Conservation (phyloP, 2,888 invertebrate species). For the Cryptocephalus moraei region DNA sequence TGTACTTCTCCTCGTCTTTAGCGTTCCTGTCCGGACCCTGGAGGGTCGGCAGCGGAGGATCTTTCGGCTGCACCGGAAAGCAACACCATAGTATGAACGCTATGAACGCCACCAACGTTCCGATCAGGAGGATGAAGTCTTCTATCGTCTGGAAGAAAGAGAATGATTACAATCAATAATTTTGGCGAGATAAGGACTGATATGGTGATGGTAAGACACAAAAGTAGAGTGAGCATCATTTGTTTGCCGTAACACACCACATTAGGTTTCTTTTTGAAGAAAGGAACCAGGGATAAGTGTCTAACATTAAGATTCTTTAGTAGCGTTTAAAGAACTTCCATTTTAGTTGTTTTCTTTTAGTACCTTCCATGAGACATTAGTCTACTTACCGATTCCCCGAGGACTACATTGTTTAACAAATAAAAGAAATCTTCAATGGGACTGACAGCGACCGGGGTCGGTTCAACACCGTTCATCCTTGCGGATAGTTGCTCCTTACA, state of each 20-base stretch:
- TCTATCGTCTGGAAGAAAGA: slow-evolving; percentile 44
- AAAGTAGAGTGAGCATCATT: no score
- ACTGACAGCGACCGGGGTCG: slow-evolving; percentile 5
- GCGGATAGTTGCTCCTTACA: not conserved
- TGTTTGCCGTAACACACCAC: no score
- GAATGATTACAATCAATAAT: not conserved
- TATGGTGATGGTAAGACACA: not conserved
- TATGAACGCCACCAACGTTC: slow-evolving; percentile 51
- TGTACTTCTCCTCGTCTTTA: slow-evolving; percentile 31
- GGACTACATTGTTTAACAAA: slow-evolving; percentile 47
- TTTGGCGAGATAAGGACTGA: not conserved
- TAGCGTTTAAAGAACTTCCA: no score
- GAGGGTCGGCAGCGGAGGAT: slow-evolving; percentile 23
- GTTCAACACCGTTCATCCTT: slow-evolving; percentile 5
- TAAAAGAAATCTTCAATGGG: slow-evolving; percentile 52
- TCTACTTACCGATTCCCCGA: slow-evolving; percentile 49
- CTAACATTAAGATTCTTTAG: no score
- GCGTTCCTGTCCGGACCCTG: slow-evolving; percentile 5
- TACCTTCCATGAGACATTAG: not conserved
- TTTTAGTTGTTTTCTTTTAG: not conserved
- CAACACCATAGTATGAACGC: slow-evolving; percentile 56
- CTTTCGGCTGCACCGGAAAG: slow-evolving; percentile 42
- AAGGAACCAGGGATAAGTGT: no score
- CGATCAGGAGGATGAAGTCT: slow-evolving; percentile 50
- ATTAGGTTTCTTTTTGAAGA: no score